Evolutionary conservation across 2,888 invertebrate species (phyloP), one percentile per base, ranked within the genome.

Genomic region (Luffia ferchaultella): DNA sequence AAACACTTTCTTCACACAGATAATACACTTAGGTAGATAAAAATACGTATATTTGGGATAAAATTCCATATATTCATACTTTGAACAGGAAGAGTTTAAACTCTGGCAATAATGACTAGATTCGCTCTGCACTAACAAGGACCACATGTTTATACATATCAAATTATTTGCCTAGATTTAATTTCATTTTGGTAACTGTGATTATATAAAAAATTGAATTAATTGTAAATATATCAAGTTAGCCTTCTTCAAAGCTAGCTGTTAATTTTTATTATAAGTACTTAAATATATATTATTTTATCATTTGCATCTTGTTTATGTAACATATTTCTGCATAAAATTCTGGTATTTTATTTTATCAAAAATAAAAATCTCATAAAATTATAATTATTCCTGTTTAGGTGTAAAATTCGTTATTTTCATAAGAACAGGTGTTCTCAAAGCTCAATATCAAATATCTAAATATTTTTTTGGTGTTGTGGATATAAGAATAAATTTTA

Each of bases 11-110:
- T 70, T 63, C 69, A 75, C 75, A 73, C 67, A 64, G 65, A 73
- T 30, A 51, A 30, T 72, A 73, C 68, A 76, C 72, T 75, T 62
- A 71, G 73, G 78, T 41, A 75, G n/a, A 74, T 68, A 76, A 76
- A 76, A 75, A 76, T 73, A 80, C 73, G 74, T 77, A 76, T 73
- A 70, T 70, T 53, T 64, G 65, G 73, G 73, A 72, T 77, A 73
- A 72, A 79, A 76, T 76, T 76, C 72, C 70, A 73, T 74, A 75
- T n/a, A n/a, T n/a, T 7, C 12, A 30, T 30, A 30, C 30, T 12
- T 30, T 30, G 30, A 30, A 30, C 30, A 30, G n/a, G n/a, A n/a
- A 30, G 30, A 30, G 30, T 12, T 30, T 12, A 12, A 7, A 12
- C 30, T 30, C 30, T 7, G 30, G n/a, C n/a, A n/a, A 30, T 30